Evolutionary conservation across 2,888 invertebrate species (phyloP).

Genomic region (Galerucella calmariensis): DNA sequence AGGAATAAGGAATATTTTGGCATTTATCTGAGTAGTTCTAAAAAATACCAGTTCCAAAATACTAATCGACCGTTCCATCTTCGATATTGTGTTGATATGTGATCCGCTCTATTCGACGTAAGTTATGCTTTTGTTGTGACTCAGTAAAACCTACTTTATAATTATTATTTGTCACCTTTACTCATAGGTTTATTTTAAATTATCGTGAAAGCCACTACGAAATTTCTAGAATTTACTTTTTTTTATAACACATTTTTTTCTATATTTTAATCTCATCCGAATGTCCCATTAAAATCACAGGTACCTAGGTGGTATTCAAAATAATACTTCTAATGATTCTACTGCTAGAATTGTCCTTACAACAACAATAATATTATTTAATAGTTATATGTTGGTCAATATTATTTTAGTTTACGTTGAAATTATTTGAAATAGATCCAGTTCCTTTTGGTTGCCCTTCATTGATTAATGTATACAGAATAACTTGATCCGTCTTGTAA

Average conservation of each 20-base stretch:
- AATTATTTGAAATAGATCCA: slow-evolving; percentile 9
- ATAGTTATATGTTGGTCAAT: not conserved
- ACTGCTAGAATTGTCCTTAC: too few species aligned
- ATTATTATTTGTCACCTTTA: slow-evolving; percentile 27
- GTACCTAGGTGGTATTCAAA: too few species aligned
- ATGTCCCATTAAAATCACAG: too few species aligned
- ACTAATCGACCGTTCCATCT: not conserved
- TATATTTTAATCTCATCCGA: too few species aligned
- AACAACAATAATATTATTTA: too few species aligned
- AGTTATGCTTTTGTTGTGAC: slow-evolving; percentile 31
- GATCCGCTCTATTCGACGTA: slow-evolving; percentile 18
- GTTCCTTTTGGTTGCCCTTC: slow-evolving; percentile 13
- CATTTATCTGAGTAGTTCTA: not conserved
- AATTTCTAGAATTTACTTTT: not conserved
- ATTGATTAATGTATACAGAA: not conserved
- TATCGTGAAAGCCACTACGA: slow-evolving; percentile 6
- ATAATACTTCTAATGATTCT: too few species aligned
- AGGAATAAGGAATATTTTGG: not conserved
- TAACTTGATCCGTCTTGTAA: slow-evolving; percentile 14
- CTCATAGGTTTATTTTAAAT: slow-evolving; percentile 26
- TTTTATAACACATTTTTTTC: too few species aligned
- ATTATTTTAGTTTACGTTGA: not conserved
- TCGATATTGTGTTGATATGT: slow-evolving; percentile 3
- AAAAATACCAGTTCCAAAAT: not conserved
- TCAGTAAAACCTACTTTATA: slow-evolving; percentile 36